Percentiles rank a stretch among this genome's conserved stretches.
Conservation (phyloP, 37 sponge, comb jelly and placozoan genomes). For the Tethya wilhelma region DNA sequence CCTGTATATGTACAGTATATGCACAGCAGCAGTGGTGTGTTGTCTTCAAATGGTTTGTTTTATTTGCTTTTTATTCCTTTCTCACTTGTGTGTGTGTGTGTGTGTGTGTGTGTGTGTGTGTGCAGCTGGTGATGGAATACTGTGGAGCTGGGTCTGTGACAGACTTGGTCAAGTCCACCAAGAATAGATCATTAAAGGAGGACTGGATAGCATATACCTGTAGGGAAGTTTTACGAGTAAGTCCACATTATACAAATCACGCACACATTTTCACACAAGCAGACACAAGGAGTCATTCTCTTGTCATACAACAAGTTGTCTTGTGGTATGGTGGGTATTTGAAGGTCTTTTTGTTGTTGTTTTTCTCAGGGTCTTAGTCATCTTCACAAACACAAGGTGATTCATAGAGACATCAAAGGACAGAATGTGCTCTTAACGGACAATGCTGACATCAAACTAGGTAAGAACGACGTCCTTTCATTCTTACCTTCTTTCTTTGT, state of each 20-base stretch:
- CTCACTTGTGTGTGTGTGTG: constrained; percentile 1
- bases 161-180: constrained; percentile 88
- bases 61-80: neutral
- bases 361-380: constrained; percentile 88
- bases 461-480: constrained; percentile 17
- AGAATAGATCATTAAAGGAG: constrained; percentile 84
- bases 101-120: too few species aligned
- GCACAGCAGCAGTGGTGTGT: too few species aligned
- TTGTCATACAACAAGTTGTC: too few species aligned
- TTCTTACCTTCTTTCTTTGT: neutral
- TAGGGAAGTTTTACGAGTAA: constrained; percentile 89
- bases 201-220: constrained; percentile 97
- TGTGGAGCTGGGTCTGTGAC: constrained; percentile 99
- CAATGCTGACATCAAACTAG: constrained; percentile 98
- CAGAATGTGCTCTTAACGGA: constrained; percentile 97
- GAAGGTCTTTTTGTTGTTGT: neutral
- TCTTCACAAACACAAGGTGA: constrained; percentile 95
- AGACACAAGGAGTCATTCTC: too few species aligned
- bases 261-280: too few species aligned
- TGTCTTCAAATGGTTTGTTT: too few species aligned
- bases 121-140: constrained; percentile 97
- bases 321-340: too few species aligned
- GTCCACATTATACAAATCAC: too few species aligned
- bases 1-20: too few species aligned
- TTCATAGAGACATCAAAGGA: constrained; percentile 98